Evolutionary conservation across 1,140 invertebrate species (phyloP).

Genomic region (Tetragonula clypearis): DNA sequence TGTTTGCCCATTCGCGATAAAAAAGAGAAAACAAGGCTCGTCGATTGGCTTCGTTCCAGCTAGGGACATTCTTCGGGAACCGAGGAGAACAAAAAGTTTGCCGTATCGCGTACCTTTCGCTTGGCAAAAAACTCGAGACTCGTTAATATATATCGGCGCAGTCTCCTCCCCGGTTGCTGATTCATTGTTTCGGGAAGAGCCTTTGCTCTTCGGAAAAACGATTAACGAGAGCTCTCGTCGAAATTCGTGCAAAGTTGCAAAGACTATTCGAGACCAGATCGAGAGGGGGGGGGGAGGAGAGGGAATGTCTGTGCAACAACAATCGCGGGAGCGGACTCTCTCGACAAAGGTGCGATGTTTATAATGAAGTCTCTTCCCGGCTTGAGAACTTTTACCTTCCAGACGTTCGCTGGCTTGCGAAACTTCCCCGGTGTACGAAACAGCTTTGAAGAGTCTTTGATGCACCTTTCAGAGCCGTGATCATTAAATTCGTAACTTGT

Average conservation of each 20-base stretch:
- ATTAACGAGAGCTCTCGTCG: constrained; percentile 2
- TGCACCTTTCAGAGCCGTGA: constrained; percentile 27
- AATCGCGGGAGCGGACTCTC: background rate
- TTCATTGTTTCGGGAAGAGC: background rate
- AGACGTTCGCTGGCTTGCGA: background rate
- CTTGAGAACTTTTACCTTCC: constrained; percentile 23
- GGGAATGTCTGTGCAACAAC: background rate
- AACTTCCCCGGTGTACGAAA: constrained; percentile 4
- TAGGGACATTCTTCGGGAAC: constrained; percentile 16
- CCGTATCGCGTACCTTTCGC: constrained; percentile 21
- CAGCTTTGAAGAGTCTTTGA: background rate
- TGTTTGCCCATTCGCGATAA: constrained; percentile 5
- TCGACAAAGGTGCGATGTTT: constrained; percentile 30
- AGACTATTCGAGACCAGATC: background rate
- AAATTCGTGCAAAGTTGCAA: background rate
- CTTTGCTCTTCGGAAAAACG: background rate
- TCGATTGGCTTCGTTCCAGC: constrained; percentile 46
- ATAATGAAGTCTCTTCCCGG: constrained; percentile 19
- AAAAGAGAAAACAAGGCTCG: constrained; percentile 38
- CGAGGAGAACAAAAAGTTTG: constrained; percentile 8
- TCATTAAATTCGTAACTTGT: constrained; percentile 47
- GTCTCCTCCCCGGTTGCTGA: constrained; percentile 1
- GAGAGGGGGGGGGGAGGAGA: background rate
- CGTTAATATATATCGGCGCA: constrained; percentile 34
- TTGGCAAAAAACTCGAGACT: constrained; percentile 29